Evolutionary conservation across 2,113 vertebrate genomes (phyloP), one percentile per base, ranked within the genome.

Genomic region (Manacus vitellinus): DNA sequence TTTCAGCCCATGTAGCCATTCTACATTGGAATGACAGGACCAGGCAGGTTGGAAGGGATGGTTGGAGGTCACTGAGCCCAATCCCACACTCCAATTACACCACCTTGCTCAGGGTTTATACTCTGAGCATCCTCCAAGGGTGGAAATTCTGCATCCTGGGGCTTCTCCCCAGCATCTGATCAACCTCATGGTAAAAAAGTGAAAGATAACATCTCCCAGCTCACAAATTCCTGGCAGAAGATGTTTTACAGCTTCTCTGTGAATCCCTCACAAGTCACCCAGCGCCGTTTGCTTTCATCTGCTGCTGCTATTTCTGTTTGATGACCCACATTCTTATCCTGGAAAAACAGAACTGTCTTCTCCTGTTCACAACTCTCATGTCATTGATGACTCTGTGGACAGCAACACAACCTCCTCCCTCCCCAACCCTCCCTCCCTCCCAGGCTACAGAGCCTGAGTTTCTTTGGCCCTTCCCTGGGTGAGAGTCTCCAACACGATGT

Each of bases 401-500:
- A 67, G 17, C 3, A 39, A 2, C 61, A 75, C 18, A 51, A 7
- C 70, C 82, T 27, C 4, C 37, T 63, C 79, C 55, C 70, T 33
- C 37, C 22, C 61, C 67, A 4, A 7, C 2, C 54, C 58, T 30
- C 68, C 44, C 31, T 31, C 1, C 44, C 31, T 31, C 1, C 15
- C 66, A 43, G 18, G 12, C 43, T 89, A 0, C 5, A 30, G 12
- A 31, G 30, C 3, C 21, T 18, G 6, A 1, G 22, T 20, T 33
- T 22, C 0, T 22, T 3, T 5, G 24, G 33, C 49, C 77, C 2
- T 14, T 51, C 56, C 35, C 52, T 22, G 4, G 0, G 17, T 0
- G 7, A 76, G 49, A 23, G 41, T 12, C 70, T 37, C 67, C 28
- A 7, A 18, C 0, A 4, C 0, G 0, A 24, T 2, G 23, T 13